Percentiles rank a stretch among this genome's conserved stretches.
Evolutionary conservation across 2,113 vertebrate species (phyloP).

Genomic region (Halichoeres trimaculatus): DNA sequence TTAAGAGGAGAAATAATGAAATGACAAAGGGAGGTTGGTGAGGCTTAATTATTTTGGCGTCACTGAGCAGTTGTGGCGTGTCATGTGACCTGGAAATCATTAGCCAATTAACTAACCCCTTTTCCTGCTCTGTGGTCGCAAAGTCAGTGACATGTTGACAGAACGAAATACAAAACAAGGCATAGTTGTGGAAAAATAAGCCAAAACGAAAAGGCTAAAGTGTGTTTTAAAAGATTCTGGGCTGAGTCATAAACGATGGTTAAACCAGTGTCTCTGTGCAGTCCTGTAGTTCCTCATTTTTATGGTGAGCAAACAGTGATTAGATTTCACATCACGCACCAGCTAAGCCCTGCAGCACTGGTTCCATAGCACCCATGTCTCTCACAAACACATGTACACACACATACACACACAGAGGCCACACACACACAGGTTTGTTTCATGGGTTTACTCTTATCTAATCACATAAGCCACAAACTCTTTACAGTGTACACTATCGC

Average conservation of each 20-base stretch:
- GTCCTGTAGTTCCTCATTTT: constrained; percentile 32
- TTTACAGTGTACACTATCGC: background rate
- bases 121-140: constrained; percentile 4
- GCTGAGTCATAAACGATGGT: constrained; percentile 19
- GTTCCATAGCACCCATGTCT: constrained; percentile 16
- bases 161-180: background rate
- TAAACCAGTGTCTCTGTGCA: background rate
- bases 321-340: constrained; percentile 64
- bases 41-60: constrained; percentile 29
- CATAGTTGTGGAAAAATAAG: background rate
- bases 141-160: background rate
- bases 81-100: constrained; percentile 55
- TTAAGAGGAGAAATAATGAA: constrained; percentile 14
- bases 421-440: background rate
- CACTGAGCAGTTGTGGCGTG: constrained; percentile 17
- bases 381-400: background rate
- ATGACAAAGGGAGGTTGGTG: constrained; percentile 10
- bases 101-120: constrained; percentile 35
- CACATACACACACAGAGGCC: background rate
- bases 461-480: background rate
- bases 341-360: constrained; percentile 51
- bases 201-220: too few relatives aligned
- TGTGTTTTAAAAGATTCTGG: constrained; percentile 3
- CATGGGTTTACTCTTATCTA: background rate
- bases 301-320: constrained; percentile 27